Conservation (phyloP, 2,797 vertebrate genomes). For the Periparus ater region DNA sequence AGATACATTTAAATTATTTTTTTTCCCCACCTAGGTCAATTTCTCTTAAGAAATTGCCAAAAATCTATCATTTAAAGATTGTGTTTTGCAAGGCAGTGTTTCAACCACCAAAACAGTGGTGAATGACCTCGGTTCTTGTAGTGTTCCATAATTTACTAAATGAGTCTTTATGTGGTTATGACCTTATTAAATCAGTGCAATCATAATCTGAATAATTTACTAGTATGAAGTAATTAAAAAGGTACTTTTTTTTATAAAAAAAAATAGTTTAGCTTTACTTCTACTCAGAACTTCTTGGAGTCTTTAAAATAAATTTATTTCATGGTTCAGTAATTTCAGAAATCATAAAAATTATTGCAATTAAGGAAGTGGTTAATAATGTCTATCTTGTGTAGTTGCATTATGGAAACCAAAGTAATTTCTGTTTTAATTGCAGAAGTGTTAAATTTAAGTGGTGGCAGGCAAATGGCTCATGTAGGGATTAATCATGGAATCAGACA, state of each 20-base stretch:
- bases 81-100: not conserved
- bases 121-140: not conserved
- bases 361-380: conserved; percentile 54
- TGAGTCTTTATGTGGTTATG: not conserved
- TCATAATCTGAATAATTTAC: conserved; percentile 36
- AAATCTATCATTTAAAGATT: not conserved
- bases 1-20: not conserved
- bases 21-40: not conserved
- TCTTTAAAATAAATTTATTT: conserved; percentile 54
- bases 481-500: not conserved
- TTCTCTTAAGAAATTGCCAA: not conserved
- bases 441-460: not conserved
- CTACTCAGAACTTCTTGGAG: not conserved
- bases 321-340: not conserved
- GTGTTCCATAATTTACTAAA: not conserved
- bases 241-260: not conserved
- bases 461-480: not conserved
- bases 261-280: not conserved
- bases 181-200: conserved; percentile 44
- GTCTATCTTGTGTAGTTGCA: not conserved
- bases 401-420: conserved; percentile 35
- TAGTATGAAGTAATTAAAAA: conserved; percentile 4
- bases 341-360: conserved; percentile 22
- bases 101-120: not conserved
- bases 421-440: conserved; percentile 39